Conservation (phyloP, 1,140 invertebrate species). For the Mya arenaria region DNA sequence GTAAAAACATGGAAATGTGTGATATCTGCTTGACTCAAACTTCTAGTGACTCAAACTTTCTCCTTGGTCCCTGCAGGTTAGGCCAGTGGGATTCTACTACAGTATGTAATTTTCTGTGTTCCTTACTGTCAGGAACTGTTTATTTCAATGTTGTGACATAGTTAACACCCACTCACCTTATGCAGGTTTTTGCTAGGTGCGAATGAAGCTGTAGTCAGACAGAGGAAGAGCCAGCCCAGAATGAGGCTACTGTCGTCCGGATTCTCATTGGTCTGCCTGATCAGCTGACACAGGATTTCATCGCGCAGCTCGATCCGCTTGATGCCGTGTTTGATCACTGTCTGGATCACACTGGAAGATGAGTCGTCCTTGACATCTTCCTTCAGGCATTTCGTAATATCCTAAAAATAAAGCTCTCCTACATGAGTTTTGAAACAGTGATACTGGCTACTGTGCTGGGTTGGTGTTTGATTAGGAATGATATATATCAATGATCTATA, state of each 20-base stretch:
- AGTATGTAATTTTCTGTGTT: too few species aligned
- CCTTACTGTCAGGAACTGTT: too few species aligned
- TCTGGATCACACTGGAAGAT: slow-evolving; percentile 96
- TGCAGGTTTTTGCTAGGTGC: slow-evolving; percentile 94
- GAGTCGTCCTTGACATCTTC: slow-evolving; percentile 94
- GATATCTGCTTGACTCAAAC: too few species aligned
- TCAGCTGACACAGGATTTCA: slow-evolving; percentile 98
- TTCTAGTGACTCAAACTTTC: too few species aligned
- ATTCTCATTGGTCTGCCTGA: slow-evolving; percentile 99
- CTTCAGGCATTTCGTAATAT: slow-evolving; percentile 96
- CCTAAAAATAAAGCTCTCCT: slow-evolving; percentile 84
- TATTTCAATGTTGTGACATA: not conserved
- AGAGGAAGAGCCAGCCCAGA: slow-evolving; percentile 93
- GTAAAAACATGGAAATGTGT: too few species aligned
- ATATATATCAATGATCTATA: too few species aligned
- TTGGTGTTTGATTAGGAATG: too few species aligned
- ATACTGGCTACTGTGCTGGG: too few species aligned
- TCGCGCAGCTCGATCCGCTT: slow-evolving; percentile 96
- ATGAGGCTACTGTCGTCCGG: slow-evolving; percentile 87
- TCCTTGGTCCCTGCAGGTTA: too few species aligned
- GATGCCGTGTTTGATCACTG: slow-evolving; percentile 97
- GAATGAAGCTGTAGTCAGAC: slow-evolving; percentile 94
- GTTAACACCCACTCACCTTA: slow-evolving; percentile 82
- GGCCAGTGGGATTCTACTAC: too few species aligned
- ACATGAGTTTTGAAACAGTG: too few species aligned